Evolutionary conservation across 2,797 vertebrate species (phyloP), one percentile per base, ranked within the genome.

Genomic region (Rhabdomys pumilio): DNA sequence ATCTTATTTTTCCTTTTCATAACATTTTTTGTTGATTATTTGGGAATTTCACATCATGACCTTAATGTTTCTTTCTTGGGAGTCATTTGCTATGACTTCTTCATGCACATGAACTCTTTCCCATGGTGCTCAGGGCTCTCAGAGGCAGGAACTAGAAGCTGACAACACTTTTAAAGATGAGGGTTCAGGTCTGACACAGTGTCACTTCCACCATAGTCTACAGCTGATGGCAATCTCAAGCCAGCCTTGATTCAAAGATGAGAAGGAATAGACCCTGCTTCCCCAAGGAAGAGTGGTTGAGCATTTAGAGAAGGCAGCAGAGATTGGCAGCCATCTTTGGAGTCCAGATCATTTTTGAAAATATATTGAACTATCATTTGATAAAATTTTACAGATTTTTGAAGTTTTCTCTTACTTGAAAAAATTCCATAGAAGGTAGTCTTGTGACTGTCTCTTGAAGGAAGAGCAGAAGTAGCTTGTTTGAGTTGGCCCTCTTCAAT

Each of bases 341-440:
- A 92, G 20, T 89, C 17, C 26, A 53, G 72, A 26, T 87, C 12
- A 69, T 65, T 83, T 97, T 69, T 61, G 22, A 69, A 86, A 76
- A 86, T 19, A 47, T 57, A 53, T 59, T 75, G 26, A 91, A 24
- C 5, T 82, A 29, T 53, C 76, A 63, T 77, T 76, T 91, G 67
- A 50, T 67, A 57, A 0, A 14, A 17, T 93, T 92, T 93, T 85
- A 69, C 10, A 61, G 50, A 86, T 12, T 14, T 81, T 11, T 65
- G 15, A 92, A 59, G 24, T 85, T 53, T 44, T 22, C 82, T 38
- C 38, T 94, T 89, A 24, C 38, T 44, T 75, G 44, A 87, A 17
- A 67, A 15, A 61, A 55, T 87, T 93, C 44, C 12, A 9, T 29
- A 84, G 63, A 93, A 91, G 73, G 65, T 41, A 88, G 69, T 86